Conservation (phyloP, 1,140 invertebrate species). For the Goniozus legneri region DNA sequence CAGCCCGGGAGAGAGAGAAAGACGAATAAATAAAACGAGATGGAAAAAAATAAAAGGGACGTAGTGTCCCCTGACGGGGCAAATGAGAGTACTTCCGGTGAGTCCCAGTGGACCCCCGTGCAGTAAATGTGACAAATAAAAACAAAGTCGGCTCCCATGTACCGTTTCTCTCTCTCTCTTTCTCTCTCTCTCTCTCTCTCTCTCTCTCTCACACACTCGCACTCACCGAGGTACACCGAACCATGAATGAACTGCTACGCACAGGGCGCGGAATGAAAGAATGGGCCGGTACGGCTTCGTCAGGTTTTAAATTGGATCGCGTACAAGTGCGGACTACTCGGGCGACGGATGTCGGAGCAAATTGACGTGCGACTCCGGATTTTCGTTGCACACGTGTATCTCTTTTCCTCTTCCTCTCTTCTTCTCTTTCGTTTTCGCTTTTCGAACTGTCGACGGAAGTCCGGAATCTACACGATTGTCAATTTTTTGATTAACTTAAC, state of each 20-base stretch:
- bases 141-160: conserved; percentile 27
- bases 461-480: no score
- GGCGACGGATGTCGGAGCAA: conserved; percentile 52
- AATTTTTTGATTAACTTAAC: no score
- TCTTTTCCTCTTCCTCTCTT: background rate
- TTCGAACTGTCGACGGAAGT: conserved; percentile 15
- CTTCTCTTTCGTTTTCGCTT: background rate
- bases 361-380: conserved; percentile 52
- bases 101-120: conserved; percentile 19
- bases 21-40: no score
- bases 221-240: conserved; percentile 1
- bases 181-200: background rate
- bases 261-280: conserved; percentile 35
- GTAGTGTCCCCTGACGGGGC: conserved; percentile 23
- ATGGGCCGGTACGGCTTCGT: conserved; percentile 41
- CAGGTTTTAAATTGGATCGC: conserved; percentile 51
- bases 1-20: no score
- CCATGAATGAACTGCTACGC: conserved; percentile 30
- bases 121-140: conserved; percentile 40
- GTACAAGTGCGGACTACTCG: conserved; percentile 48
- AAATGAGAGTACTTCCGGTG: conserved; percentile 37
- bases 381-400: conserved; percentile 15
- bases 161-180: conserved; percentile 8
- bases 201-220: background rate
- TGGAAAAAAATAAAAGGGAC: conserved; percentile 31